Conservation (phyloP, 2,797 vertebrate species). For the Mus caroli region DNA sequence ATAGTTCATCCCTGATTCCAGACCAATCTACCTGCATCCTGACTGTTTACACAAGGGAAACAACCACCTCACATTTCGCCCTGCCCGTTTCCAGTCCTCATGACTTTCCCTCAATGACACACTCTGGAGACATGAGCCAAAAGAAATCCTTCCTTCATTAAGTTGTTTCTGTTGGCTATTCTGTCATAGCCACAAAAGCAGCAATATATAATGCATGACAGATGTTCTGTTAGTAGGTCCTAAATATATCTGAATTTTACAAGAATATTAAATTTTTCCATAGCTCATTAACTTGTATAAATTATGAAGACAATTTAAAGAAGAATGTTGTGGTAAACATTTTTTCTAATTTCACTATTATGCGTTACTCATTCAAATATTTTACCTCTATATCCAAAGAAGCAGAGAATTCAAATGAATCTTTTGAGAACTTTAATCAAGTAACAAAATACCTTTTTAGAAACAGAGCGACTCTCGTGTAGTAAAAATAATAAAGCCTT, state of each 20-base stretch:
- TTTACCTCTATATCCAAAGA: conserved; percentile 61
- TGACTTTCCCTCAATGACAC: neutral
- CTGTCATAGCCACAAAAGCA: neutral
- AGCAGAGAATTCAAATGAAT: conserved; percentile 42
- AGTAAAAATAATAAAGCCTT: conserved; percentile 76
- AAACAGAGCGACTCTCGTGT: neutral
- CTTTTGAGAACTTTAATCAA: conserved; percentile 65
- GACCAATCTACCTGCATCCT: too few species aligned
- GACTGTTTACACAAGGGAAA: neutral
- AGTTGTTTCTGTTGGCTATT: neutral
- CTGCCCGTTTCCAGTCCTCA: too few species aligned
- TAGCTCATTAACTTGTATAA: neutral
- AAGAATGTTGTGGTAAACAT: neutral
- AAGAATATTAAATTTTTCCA: neutral
- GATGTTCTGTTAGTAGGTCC: neutral
- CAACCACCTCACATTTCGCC: neutral
- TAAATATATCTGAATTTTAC: conserved; percentile 3
- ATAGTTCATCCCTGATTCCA: neutral
- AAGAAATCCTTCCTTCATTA: neutral
- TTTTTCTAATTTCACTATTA: neutral
- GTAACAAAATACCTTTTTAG: conserved; percentile 47
- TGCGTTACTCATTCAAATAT: neutral
- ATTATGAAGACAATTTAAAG: conserved; percentile 31
- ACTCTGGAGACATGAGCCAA: neutral
- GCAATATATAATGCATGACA: neutral